Conservation (phyloP, 1,140 invertebrate species). For the Belonocnema kinseyi region DNA sequence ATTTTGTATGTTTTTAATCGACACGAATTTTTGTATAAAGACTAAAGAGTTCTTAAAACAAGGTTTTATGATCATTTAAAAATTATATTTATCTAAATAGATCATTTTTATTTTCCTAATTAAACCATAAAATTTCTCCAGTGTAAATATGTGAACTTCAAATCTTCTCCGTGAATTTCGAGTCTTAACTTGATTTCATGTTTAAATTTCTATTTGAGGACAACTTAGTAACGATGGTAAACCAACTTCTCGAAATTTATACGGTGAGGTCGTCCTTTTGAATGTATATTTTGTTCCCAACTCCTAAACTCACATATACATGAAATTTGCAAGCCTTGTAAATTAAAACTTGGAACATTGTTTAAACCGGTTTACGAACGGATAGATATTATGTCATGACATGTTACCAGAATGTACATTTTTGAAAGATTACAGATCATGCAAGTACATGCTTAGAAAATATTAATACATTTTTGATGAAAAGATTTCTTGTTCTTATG, state of each 20-base stretch:
- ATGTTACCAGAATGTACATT: not conserved
- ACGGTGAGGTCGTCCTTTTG: not conserved
- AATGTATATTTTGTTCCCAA: conserved; percentile 1
- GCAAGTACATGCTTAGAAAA: no score
- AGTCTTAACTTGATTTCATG: not conserved
- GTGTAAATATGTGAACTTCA: not conserved
- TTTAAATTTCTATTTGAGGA: conserved; percentile 2
- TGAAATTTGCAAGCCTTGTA: conserved; percentile 24
- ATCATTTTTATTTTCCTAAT: no score
- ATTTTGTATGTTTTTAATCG: no score
- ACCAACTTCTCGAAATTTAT: not conserved
- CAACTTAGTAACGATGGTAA: not conserved
- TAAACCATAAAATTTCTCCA: no score
- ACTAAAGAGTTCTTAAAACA: no score
- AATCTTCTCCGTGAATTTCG: not conserved
- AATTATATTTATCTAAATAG: no score
- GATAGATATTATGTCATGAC: not conserved
- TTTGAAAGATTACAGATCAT: no score
- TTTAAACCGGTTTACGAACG: not conserved
- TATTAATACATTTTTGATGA: no score
- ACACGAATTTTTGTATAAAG: no score
- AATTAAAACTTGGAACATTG: conserved; percentile 12
- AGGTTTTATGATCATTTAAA: no score
- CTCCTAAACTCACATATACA: conserved; percentile 12
- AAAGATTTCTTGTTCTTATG: no score